Conservation (phyloP, 2,113 vertebrate species). For the Ailuropoda melanoleuca region DNA sequence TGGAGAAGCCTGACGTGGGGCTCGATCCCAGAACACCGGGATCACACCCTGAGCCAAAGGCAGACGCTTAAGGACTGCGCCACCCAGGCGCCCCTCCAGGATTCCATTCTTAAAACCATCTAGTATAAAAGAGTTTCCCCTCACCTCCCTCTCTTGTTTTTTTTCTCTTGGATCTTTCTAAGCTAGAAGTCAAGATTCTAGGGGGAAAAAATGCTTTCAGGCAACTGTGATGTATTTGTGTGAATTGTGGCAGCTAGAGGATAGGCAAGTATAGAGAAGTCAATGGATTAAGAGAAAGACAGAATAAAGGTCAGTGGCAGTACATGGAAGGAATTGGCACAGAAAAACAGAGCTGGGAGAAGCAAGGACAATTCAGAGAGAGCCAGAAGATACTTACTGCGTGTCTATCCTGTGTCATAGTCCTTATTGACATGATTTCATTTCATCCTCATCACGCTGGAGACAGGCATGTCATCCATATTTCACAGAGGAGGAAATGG, state of each 20-base stretch:
- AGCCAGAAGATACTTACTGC: neutral
- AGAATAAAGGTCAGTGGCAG: neutral
- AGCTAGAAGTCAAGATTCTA: neutral
- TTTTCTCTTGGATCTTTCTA: neutral
- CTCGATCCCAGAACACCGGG: no score
- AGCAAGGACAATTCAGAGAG: neutral
- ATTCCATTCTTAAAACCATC: neutral
- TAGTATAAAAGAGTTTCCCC: neutral
- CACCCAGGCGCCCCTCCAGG: no score
- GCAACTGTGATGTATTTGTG: neutral
- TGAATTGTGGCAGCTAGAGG: neutral
- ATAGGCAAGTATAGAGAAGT: neutral
- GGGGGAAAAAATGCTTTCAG: neutral
- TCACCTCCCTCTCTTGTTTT: neutral
- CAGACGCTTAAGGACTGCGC: no score
- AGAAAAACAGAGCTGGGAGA: neutral
- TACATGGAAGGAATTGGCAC: neutral
- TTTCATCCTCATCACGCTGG: neutral
- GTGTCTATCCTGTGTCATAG: neutral
- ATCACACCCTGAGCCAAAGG: no score
- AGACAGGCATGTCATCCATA: neutral
- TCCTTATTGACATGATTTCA: neutral
- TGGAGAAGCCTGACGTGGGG: no score
- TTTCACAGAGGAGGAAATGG: neutral
- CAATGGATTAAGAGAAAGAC: neutral